Evolutionary conservation across 2,113 vertebrate species (phyloP).

Genomic region (Oreotrochilus melanogaster): DNA sequence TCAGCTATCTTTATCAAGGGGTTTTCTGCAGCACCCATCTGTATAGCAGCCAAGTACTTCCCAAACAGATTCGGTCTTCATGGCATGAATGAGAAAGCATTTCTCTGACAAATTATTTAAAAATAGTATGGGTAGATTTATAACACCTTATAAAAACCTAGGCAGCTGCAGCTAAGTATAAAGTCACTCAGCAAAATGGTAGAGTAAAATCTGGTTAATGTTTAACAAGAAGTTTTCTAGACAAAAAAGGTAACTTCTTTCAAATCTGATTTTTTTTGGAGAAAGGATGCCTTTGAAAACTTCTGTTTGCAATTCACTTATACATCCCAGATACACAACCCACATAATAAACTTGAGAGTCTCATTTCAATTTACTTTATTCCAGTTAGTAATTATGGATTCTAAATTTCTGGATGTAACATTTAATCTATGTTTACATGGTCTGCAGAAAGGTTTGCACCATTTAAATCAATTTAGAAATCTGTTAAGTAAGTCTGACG

Average conservation of each 20-base stretch:
- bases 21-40: conserved; percentile 24
- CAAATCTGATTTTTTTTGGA: neutral
- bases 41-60: conserved; percentile 44
- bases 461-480: conserved; percentile 57
- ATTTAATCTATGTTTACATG: conserved; percentile 20
- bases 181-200: neutral
- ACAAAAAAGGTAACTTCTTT: neutral
- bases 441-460: conserved; percentile 9
- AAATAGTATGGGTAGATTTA: conserved; percentile 44
- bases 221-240: conserved; percentile 19
- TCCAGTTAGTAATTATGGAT: neutral
- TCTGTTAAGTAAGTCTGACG: conserved; percentile 38
- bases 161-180: conserved; percentile 32
- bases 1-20: conserved; percentile 51
- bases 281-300: neutral
- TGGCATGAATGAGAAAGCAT: conserved; percentile 36
- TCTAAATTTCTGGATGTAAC: conserved; percentile 9
- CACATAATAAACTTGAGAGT: neutral
- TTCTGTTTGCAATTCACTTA: conserved; percentile 10
- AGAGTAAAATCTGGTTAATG: neutral
- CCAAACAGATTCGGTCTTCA: neutral
- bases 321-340: neutral
- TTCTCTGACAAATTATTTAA: conserved; percentile 61
- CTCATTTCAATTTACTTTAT: neutral
- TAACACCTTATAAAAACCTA: conserved; percentile 54